Conservation (phyloP, 2,113 vertebrate species). For the Pollachius pollachius region DNA sequence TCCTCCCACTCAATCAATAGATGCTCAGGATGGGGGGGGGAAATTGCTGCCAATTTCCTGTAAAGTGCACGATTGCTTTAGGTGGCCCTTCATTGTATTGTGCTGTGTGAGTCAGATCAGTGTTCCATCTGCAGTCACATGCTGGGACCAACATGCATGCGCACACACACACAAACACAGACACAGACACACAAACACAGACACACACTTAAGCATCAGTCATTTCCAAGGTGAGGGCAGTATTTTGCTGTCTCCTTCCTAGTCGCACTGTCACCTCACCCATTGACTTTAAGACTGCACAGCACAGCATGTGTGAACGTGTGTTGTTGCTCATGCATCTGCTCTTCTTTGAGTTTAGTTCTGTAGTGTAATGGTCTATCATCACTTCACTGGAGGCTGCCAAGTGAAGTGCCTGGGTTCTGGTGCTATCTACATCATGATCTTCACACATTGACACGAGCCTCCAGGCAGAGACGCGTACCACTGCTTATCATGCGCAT, state of each 20-base stretch:
- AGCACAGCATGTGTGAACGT: constrained; percentile 1
- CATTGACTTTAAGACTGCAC: constrained; percentile 26
- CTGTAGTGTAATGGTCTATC: too few species aligned
- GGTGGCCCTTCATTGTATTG: constrained; percentile 20
- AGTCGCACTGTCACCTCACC: constrained; percentile 21
- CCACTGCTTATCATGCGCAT: too few species aligned
- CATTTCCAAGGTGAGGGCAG: constrained; percentile 31
- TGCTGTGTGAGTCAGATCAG: constrained; percentile 23
- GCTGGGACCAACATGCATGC: background rate
- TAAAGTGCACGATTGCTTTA: constrained; percentile 16
- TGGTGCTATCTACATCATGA: too few species aligned
- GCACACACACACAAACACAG: constrained; percentile 3
- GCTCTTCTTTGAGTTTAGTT: too few species aligned
- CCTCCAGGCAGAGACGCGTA: too few species aligned
- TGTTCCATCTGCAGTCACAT: constrained; percentile 7
- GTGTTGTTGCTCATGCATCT: too few species aligned
- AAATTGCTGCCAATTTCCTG: constrained; percentile 10
- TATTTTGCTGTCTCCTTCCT: constrained; percentile 19
- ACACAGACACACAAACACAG: background rate
- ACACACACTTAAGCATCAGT: constrained; percentile 24
- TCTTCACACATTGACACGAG: too few species aligned
- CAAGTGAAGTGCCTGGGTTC: too few species aligned
- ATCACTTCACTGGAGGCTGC: too few species aligned
- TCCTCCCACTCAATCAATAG: too few species aligned
- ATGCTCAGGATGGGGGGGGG: too few species aligned